A percentile compares a stretch with the other conserved stretches of the same genome.
These are phyloP conservation scores for Xanthia icteritia DNA, from an alignment of 2,888 invertebrate genomes.

Conservation along the genomic window DNA sequence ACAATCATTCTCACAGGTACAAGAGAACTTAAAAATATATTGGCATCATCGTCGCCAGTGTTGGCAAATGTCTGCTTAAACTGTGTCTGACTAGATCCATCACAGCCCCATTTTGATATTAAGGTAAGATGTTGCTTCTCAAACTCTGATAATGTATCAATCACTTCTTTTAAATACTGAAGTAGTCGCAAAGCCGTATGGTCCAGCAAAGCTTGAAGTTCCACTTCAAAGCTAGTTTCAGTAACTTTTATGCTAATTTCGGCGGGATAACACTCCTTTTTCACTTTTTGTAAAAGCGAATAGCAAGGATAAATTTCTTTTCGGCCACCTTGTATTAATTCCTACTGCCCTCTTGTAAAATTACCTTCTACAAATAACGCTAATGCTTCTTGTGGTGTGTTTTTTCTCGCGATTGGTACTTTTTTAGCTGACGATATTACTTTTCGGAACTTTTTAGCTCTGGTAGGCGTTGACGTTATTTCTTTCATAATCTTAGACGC, in stretches of 20 bases:
- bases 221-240: neutral
- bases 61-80: too few species aligned
- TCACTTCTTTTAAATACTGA: neutral
- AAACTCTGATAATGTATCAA: too few species aligned
- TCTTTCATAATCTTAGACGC: neutral
- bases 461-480: neutral
- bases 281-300: neutral
- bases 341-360: constrained; percentile 13
- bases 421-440: neutral
- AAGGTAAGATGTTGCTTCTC: neutral
- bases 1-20: constrained; percentile 1
- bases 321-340: constrained; percentile 5
- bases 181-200: constrained; percentile 2
- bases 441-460: neutral
- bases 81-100: neutral
- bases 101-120: constrained; percentile 16
- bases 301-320: constrained; percentile 9
- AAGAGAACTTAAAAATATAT: constrained; percentile 8
- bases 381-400: constrained; percentile 10
- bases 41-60: neutral
- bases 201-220: constrained; percentile 11
- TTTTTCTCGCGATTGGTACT: neutral
- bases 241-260: neutral
- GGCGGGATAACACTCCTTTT: neutral
- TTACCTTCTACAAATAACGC: constrained; percentile 17